Conservation (phyloP, 2,797 vertebrate species). For the Coracias cyanogaster region DNA sequence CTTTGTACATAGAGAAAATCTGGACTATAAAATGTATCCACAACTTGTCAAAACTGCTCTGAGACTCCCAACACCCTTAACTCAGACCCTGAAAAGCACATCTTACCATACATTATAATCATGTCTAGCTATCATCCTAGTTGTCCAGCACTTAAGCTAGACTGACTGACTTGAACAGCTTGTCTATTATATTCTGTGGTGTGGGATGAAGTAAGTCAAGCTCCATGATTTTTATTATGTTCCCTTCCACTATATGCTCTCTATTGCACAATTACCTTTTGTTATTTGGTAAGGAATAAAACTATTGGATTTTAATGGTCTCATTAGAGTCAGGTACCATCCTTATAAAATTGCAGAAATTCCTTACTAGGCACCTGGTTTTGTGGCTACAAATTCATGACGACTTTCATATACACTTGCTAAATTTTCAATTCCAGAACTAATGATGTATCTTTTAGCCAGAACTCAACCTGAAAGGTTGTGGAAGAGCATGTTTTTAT, state of each 20-base stretch:
- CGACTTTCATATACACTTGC: not conserved
- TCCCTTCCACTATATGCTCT: not conserved
- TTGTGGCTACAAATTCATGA: not conserved
- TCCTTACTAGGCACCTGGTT: not conserved
- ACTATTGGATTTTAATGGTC: not conserved
- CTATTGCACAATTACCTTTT: conserved; percentile 2
- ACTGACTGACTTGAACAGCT: not conserved
- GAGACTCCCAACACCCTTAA: not conserved
- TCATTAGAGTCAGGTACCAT: not conserved
- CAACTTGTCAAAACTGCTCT: not conserved
- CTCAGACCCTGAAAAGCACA: not conserved
- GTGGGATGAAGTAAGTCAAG: not conserved
- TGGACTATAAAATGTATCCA: not conserved
- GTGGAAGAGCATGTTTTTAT: not conserved
- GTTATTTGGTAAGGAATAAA: conserved; percentile 6
- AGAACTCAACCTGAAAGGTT: not conserved
- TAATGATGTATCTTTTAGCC: not conserved
- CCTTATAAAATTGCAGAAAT: not conserved
- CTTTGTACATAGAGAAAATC: not conserved
- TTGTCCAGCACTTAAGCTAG: not conserved
- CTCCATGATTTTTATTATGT: not conserved
- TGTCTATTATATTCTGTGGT: not conserved
- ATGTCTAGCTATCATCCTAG: not conserved
- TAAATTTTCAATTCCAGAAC: not conserved
- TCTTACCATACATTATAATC: not conserved